Conservation (phyloP, 2,797 vertebrate species). For the Melanotaenia parkinsoni region DNA sequence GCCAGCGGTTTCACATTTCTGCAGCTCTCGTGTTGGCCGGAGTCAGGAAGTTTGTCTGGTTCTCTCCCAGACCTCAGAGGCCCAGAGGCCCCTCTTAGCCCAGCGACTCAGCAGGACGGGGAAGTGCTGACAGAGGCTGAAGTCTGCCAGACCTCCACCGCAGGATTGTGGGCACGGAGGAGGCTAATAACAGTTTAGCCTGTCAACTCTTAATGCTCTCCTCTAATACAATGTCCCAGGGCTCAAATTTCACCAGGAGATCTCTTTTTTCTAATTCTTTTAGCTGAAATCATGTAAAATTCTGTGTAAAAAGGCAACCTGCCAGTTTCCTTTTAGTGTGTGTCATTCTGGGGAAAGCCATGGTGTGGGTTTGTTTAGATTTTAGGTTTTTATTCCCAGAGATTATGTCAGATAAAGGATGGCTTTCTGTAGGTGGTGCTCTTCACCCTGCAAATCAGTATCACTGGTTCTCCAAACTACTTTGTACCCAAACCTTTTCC, state of each 20-base stretch:
- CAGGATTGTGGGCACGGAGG: conserved; percentile 67
- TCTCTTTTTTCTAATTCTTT: neutral
- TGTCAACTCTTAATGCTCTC: conserved; percentile 54
- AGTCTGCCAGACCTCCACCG: conserved; percentile 63
- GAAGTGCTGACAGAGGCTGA: conserved; percentile 66
- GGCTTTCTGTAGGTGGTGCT: neutral
- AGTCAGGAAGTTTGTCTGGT: conserved; percentile 60
- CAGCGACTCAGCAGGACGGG: conserved; percentile 30
- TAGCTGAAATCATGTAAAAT: conserved; percentile 36
- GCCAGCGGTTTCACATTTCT: conserved; percentile 11
- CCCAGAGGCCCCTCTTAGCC: conserved; percentile 34
- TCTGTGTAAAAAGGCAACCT: neutral
- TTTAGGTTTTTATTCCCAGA: neutral
- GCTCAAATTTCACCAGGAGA: conserved; percentile 33
- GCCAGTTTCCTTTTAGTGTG: neutral
- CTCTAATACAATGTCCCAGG: conserved; percentile 18
- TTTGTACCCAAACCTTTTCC: neutral
- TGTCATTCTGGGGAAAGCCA: too few species aligned
- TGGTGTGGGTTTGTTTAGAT: too few species aligned
- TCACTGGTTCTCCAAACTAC: neutral
- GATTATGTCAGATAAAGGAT: neutral
- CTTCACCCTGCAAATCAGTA: neutral
- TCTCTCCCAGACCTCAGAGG: conserved; percentile 61
- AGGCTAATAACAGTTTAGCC: conserved; percentile 55
- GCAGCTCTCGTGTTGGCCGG: conserved; percentile 6